Conservation (phyloP, 37 sponge, comb jelly and placozoan species). For the Beroe ovata region DNA sequence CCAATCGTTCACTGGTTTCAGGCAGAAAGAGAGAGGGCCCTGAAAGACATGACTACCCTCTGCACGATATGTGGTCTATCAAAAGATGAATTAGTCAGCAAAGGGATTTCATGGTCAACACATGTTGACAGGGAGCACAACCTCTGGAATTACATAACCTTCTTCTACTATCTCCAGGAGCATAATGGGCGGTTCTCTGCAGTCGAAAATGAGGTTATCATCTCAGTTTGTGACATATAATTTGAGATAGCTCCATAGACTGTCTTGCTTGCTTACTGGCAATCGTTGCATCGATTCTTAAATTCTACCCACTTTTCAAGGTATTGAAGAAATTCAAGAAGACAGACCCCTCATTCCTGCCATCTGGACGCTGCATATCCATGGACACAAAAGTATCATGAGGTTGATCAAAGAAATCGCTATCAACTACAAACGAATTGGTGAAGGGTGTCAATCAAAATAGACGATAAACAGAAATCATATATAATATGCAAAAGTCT, state of each 20-base stretch:
- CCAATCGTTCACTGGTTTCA: conserved; percentile 1
- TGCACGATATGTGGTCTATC: conserved; percentile 55
- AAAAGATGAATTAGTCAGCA: not conserved
- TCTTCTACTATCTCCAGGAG: conserved; percentile 62
- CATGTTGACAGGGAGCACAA: conserved; percentile 65
- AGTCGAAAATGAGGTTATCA: conserved; percentile 65
- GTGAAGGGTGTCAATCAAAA: no score
- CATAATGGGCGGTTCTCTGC: conserved; percentile 26
- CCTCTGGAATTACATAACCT: conserved; percentile 42
- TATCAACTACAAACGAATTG: no score
- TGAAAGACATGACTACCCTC: conserved; percentile 61
- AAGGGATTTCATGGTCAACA: conserved; percentile 39
- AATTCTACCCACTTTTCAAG: not conserved
- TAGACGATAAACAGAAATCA: no score
- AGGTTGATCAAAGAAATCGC: no score
- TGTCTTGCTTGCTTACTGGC: no score
- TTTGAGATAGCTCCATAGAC: no score
- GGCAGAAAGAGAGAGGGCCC: conserved; percentile 46
- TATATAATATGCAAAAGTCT: no score
- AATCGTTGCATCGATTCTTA: no score
- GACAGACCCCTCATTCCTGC: conserved; percentile 51
- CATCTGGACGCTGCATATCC: conserved; percentile 30
- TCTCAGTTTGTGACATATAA: no score
- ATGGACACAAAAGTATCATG: conserved; percentile 53
- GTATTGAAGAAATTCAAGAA: conserved; percentile 50